These are phyloP conservation scores for Enhydra lutris DNA, from an alignment of 2,113 vertebrate species.

Conservation along the genomic window DNA sequence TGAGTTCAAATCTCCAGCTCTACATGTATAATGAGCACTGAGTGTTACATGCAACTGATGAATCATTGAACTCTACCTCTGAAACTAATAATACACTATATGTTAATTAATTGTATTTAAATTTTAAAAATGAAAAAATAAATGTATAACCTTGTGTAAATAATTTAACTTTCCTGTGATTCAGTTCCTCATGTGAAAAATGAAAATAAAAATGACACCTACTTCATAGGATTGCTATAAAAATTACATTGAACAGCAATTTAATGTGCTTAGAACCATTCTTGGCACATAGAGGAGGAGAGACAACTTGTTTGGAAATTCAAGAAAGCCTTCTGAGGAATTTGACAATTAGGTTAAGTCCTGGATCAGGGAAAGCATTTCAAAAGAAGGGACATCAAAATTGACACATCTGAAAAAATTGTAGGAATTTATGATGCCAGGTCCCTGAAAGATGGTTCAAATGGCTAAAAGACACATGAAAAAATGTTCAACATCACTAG, in stretches of 20 bases:
- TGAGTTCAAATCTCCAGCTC: background rate
- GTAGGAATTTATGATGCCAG: background rate
- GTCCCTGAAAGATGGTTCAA: background rate
- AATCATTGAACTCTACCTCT: background rate
- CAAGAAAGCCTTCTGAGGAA: background rate
- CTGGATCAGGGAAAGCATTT: background rate
- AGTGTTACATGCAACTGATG: background rate
- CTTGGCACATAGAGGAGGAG: background rate
- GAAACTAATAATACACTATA: background rate
- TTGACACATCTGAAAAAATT: background rate
- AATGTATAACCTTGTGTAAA: background rate
- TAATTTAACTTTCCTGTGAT: background rate
- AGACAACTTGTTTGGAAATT: background rate
- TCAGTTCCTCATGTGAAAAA: background rate
- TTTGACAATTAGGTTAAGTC: background rate
- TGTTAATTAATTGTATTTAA: background rate
- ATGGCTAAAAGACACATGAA: too few species aligned
- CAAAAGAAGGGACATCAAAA: background rate
- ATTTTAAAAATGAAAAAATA: background rate
- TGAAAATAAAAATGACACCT: background rate
- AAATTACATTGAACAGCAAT: background rate
- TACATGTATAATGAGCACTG: background rate
- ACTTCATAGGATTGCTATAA: background rate
- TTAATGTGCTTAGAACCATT: background rate
- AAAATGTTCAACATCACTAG: too few species aligned